Percentiles rank a stretch among this genome's conserved stretches.
phyloP scores from a whole-genome alignment of 2,888 invertebrate species.

The Leucophora obtusa region DNA sequence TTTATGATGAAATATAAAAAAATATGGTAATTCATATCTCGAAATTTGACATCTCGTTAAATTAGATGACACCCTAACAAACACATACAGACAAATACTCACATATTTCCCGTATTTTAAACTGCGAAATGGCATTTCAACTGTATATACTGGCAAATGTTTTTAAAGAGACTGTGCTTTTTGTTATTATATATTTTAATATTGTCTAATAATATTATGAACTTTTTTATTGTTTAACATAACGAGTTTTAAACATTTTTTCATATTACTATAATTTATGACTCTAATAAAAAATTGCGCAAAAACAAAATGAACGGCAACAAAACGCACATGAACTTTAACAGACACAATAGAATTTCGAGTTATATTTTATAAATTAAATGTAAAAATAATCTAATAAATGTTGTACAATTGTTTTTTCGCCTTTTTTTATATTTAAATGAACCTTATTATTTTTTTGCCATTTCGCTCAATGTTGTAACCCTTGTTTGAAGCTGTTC shows the following conservation, averaged over 20 bases:
- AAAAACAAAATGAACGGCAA: neutral
- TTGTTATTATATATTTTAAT: conserved; percentile 10
- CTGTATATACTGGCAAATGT: neutral
- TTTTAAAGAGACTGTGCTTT: conserved; percentile 47
- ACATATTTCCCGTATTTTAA: neutral
- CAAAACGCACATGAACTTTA: neutral
- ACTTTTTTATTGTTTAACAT: conserved; percentile 31
- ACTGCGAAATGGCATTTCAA: conserved; percentile 39
- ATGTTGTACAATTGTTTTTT: neutral
- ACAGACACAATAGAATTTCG: conserved; percentile 2
- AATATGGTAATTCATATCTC: too few species aligned
- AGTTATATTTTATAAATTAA: conserved; percentile 2
- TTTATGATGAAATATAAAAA: too few species aligned
- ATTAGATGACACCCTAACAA: neutral
- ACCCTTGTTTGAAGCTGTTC: neutral
- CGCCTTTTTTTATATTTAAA: neutral
- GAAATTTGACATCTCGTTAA: too few species aligned
- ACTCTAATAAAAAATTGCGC: conserved; percentile 46
- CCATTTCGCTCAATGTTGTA: neutral
- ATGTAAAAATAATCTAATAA: neutral
- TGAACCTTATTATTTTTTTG: neutral
- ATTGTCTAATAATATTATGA: conserved; percentile 44
- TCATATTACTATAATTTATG: conserved; percentile 52
- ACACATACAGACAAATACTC: neutral
- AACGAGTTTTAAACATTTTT: neutral